Conservation (phyloP, 2,797 vertebrate genomes). For the Hirundo rustica region DNA sequence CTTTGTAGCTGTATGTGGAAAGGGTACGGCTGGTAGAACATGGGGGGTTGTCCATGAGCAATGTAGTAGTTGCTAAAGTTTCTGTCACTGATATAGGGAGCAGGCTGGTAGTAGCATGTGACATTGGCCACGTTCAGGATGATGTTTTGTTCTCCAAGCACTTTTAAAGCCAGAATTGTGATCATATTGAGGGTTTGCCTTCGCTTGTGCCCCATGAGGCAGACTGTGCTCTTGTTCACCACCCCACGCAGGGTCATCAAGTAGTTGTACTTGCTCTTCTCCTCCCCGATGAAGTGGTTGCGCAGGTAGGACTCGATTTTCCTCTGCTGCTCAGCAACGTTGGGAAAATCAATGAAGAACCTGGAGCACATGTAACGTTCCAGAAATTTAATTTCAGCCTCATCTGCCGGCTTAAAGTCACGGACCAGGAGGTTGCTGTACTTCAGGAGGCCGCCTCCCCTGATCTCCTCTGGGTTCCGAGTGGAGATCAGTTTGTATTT, state of each 20-base stretch:
- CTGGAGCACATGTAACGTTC: conserved; percentile 99
- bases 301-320: conserved; percentile 96
- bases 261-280: conserved; percentile 97
- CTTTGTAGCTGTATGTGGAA: conserved; percentile 85
- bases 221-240: conserved; percentile 94
- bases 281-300: conserved; percentile 97
- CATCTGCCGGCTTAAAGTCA: conserved; percentile 89
- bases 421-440: conserved; percentile 94
- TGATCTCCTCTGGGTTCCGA: conserved; percentile 94
- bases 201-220: conserved; percentile 92
- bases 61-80: conserved; percentile 90
- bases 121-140: conserved; percentile 91
- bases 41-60: conserved; percentile 82
- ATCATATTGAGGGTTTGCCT: conserved; percentile 96
- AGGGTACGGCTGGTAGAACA: conserved; percentile 90
- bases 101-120: conserved; percentile 95
- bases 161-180: conserved; percentile 90
- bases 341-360: conserved; percentile 99
- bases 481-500: conserved; percentile 90
- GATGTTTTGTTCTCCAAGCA: conserved; percentile 93
- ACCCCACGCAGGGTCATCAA: conserved; percentile 92
- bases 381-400: conserved; percentile 90
- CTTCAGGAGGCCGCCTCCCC: conserved; percentile 95
- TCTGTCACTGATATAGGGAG: conserved; percentile 89
- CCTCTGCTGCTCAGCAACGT: conserved; percentile 90